Base-by-base conservation (phyloP, 1,140 invertebrate genomes). In the Condylostylus longicornis region DNA sequence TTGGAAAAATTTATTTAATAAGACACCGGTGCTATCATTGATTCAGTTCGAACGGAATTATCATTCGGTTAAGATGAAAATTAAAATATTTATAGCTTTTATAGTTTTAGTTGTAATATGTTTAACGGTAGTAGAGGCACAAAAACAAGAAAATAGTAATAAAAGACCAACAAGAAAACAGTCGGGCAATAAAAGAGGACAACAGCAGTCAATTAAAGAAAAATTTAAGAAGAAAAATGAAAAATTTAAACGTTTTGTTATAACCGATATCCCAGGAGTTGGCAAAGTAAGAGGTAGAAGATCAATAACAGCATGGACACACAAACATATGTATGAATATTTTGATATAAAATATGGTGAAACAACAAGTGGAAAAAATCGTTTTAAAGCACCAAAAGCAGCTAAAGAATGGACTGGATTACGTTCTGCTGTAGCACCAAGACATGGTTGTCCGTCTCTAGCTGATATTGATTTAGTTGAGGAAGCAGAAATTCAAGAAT, bases 401-500 rank as follows among this genome's bases (percentile, higher is more conserved):
- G 35, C 46, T 5, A 21, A 46, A 29, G 35, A 61, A 20, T 74
- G 72, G 72, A 44, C 41, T 15, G 66, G 62, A 2, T 37, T 65
- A 2, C 50, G 58, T 9, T 47, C 49, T 15, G 48, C 56, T 0
- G 39, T 53, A 21, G 47, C 42, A 5, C 42, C 46, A 5, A 51
- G 55, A 27, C 31, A 36, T 5, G 53, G 54, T 9, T 60, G 57
- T 18, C 57, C 57, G 13, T 52, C 54, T 9, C 44, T 59, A n/a
- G 47, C 55, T 27, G 44, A 50, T 25, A 33, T 58, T 6, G 7
- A 42, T 3, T 41, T 48, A 36, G 48, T 48, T 10, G 40, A 49
- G 25, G 43, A 42, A n/a, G 22, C 49, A 10, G 44, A 53, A 29
- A n/a, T n/a, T n/a, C 42, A 50, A 15, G 39, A 55, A 7, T 44